phyloP scores from a whole-genome alignment of 2,888 invertebrate genomes.

The Parnassius mnemosyne region DNA sequence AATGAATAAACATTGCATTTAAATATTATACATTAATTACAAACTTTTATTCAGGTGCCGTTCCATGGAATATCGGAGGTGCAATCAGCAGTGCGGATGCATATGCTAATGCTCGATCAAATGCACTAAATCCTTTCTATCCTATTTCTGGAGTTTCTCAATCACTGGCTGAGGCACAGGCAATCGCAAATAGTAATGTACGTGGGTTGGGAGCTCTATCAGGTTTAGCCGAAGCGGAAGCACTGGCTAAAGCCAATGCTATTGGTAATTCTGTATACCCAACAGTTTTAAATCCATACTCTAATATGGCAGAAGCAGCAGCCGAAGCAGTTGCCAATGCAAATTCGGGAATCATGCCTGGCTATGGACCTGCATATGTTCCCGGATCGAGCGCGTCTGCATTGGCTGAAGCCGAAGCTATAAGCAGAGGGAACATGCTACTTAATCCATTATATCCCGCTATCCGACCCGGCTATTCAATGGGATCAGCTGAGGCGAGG shows the following conservation, averaged over 20 bases:
- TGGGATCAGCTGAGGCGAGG: constrained; percentile 5
- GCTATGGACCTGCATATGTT: not conserved
- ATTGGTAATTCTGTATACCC: not conserved
- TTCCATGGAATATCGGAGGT: constrained; percentile 3
- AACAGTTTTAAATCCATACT: not conserved
- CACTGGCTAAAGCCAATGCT: constrained; percentile 9
- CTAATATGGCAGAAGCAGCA: not conserved
- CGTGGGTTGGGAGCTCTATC: constrained; percentile 6
- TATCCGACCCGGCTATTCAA: constrained; percentile 1
- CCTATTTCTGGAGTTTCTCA: constrained; percentile 4
- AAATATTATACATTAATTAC: too few species aligned
- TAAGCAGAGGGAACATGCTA: not conserved
- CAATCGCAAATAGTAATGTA: constrained; percentile 7
- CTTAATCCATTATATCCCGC: not conserved
- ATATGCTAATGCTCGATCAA: constrained; percentile 19
- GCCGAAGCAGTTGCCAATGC: too few species aligned
- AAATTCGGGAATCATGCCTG: too few species aligned
- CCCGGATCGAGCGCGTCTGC: not conserved
- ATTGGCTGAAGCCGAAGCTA: not conserved
- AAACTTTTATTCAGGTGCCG: constrained; percentile 3
- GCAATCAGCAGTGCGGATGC: constrained; percentile 14
- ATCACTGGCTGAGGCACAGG: constrained; percentile 15
- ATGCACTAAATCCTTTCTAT: not conserved
- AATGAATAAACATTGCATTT: too few species aligned
- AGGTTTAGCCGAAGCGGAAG: constrained; percentile 1